phyloP scores from a whole-genome alignment of 2,797 vertebrate species.

The Esox lucius region DNA sequence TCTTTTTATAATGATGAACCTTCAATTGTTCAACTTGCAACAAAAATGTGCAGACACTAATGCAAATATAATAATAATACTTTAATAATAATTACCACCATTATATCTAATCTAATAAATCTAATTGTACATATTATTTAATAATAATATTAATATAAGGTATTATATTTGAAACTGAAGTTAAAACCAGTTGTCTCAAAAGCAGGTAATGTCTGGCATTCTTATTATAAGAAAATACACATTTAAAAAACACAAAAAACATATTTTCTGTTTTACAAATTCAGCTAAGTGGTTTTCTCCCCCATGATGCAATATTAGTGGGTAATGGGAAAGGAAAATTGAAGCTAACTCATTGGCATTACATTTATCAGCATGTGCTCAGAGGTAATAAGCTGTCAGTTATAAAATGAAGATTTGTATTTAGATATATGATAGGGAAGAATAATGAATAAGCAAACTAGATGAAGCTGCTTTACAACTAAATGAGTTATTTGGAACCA shows the following conservation, averaged over 20 bases:
- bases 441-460: conserved; percentile 80
- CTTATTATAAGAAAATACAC: neutral
- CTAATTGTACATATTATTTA: too few relatives aligned
- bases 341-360: conserved; percentile 81
- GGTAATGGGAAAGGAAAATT: conserved; percentile 82
- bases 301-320: conserved; percentile 71
- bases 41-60: too few relatives aligned
- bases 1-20: too few relatives aligned
- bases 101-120: neutral
- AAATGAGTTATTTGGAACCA: conserved; percentile 81
- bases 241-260: neutral
- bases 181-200: conserved; percentile 16
- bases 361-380: conserved; percentile 84
- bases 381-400: conserved; percentile 85
- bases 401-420: conserved; percentile 85
- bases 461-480: conserved; percentile 79
- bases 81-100: neutral
- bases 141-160: conserved; percentile 1
- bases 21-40: too few relatives aligned
- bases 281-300: conserved; percentile 60
- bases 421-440: conserved; percentile 84
- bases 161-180: neutral
- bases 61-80: too few relatives aligned
- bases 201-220: neutral
- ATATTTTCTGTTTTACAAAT: conserved; percentile 14